phyloP scores from a whole-genome alignment of 2,113 vertebrate species.

The Thomomys bottae region DNA sequence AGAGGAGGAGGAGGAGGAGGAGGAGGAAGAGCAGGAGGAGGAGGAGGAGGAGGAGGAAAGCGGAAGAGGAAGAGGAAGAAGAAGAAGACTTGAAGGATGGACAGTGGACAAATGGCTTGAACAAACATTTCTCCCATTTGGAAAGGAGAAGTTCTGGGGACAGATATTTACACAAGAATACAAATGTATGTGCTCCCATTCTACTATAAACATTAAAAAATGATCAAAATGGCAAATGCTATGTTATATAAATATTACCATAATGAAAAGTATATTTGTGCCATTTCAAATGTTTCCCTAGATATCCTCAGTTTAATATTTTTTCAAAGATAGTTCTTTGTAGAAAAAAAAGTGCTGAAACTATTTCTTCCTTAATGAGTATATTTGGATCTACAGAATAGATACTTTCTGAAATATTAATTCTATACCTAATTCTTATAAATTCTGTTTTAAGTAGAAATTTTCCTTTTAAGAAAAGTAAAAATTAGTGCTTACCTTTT shows the following conservation, averaged over 20 bases:
- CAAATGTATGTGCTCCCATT: not conserved
- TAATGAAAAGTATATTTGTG: not conserved
- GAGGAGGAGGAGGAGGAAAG: too few relatives aligned
- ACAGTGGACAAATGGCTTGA: not conserved
- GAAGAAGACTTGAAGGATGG: not conserved
- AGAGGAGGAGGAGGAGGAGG: too few relatives aligned
- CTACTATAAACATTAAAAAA: not conserved
- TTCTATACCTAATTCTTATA: not conserved
- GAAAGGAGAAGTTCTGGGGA: not conserved
- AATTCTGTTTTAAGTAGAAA: not conserved
- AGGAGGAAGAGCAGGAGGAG: too few relatives aligned
- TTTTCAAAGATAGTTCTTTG: not conserved
- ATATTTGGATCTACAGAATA: not conserved
- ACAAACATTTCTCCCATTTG: not conserved
- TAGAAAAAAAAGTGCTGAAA: conserved; percentile 34
- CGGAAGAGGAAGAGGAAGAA: too few relatives aligned
- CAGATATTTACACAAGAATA: accelerated
- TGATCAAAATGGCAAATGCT: too few relatives aligned
- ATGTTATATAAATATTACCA: not conserved
- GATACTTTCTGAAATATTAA: not conserved
- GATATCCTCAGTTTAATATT: not conserved
- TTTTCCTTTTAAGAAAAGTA: not conserved
- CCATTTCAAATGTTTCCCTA: not conserved
- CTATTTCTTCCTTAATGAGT: not conserved
- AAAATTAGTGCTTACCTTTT: not conserved